Base-by-base conservation (phyloP, 2,113 vertebrate genomes). In the Prietella phreatophila region DNA sequence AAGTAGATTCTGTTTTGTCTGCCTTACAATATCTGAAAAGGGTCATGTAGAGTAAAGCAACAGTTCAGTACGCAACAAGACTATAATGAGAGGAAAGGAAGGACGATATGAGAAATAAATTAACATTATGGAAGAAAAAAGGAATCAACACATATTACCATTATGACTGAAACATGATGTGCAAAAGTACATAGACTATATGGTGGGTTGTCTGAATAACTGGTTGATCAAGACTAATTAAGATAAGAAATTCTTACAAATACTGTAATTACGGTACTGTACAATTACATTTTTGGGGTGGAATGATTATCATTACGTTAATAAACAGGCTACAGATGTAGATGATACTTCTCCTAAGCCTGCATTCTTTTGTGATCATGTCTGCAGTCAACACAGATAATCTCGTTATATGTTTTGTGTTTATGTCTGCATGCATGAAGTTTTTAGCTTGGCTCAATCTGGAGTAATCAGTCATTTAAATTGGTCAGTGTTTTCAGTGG, bases 71-170 rank as follows among this genome's bases (percentile, higher is more conserved):
- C 60, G 84, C 30, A 13, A 79, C 83, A 87, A n/a, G 14, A 27
- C 9, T 56, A 67, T 9, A 55, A 83, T 56, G 86, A 90, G 47
- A 63, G 84, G 47, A 56, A 79, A 85, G 60, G 53, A 84, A 82
- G 42, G 53, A 85, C 85, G 67, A 65, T 84, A 87, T 47, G 60
- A 58, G 71, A 50, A 86, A 86, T 50, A 11, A 86, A 39, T 33
- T 81, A 82, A 84, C 88, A 86, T 75, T 80, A 73, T 67, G 73
- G 78, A 84, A 63, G 53, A 60, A 78, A 83, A 86, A 86, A 88
- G 80, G 82, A n/a, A 30, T 36, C 9, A 30, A 30, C 4, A 1
- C 3, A 30, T 33, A 69, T 69, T n/a, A 73, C 33, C 17, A 73
- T 20, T 73, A 71, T 36, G 30, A 71, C 14, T 36, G 5, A 36